phyloP scores from a whole-genome alignment of 2,797 vertebrate species.

The Catostomus latipinnis region DNA sequence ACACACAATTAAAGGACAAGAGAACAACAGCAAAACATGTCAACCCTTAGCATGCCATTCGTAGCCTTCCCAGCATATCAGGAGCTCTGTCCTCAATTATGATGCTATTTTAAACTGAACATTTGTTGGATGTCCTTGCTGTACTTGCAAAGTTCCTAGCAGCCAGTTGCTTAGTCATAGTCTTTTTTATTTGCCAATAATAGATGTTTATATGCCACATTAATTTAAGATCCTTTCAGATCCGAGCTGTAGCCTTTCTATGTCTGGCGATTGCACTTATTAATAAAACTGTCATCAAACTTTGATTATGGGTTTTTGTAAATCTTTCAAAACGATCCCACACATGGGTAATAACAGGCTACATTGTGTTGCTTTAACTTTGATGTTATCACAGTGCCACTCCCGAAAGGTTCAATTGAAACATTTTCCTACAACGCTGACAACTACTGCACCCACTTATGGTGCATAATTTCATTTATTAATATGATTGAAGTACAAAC shows the following conservation, averaged over 20 bases:
- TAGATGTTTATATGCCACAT: slow-evolving; percentile 12
- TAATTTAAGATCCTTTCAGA: slow-evolving; percentile 34
- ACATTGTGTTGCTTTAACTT: slow-evolving; percentile 7
- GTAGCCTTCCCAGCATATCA: not conserved
- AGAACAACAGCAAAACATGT: too few relatives aligned
- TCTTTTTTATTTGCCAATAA: slow-evolving; percentile 15
- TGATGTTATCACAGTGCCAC: slow-evolving; percentile 17
- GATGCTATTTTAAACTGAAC: slow-evolving; percentile 24
- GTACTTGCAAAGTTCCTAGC: not conserved
- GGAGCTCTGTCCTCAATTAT: not conserved
- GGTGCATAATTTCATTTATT: not conserved
- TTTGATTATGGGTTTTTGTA: slow-evolving; percentile 37
- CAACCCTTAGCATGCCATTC: too few relatives aligned
- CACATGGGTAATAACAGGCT: slow-evolving; percentile 44
- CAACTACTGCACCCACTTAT: slow-evolving; percentile 18
- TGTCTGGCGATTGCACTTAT: slow-evolving; percentile 10
- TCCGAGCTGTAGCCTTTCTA: slow-evolving; percentile 27
- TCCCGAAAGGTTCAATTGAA: not conserved
- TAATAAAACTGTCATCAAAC: slow-evolving; percentile 49
- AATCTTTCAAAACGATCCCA: not conserved
- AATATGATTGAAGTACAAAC: not conserved
- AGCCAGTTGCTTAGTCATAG: slow-evolving; percentile 16
- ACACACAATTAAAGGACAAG: too few relatives aligned
- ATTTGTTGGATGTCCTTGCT: not conserved
- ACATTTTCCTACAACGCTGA: slow-evolving; percentile 6